phyloP scores from a whole-genome alignment of 2,888 invertebrate genomes.

The Andrena haemorrhoa region DNA sequence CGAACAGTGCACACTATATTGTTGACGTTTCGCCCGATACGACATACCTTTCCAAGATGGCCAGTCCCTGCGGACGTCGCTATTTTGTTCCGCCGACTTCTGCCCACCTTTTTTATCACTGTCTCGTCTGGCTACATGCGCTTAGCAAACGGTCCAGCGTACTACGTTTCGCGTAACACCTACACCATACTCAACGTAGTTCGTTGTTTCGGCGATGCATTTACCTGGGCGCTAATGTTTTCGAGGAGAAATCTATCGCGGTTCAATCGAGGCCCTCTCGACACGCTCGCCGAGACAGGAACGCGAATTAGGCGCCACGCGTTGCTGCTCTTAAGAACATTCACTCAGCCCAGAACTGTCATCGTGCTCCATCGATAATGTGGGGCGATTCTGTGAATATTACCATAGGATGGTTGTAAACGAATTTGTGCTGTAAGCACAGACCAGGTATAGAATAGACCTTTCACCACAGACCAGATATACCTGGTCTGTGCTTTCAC shows the following conservation, averaged over 20 bases:
- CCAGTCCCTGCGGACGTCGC: slow-evolving; percentile 64
- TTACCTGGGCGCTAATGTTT: slow-evolving; percentile 62
- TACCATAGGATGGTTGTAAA: background rate
- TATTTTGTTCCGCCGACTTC: slow-evolving; percentile 49
- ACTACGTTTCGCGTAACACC: slow-evolving; percentile 33
- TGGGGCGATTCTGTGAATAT: background rate
- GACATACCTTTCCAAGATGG: slow-evolving; percentile 82
- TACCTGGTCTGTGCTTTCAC: too few relatives aligned
- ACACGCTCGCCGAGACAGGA: slow-evolving; percentile 25
- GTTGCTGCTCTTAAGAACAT: slow-evolving; percentile 26
- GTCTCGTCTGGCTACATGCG: slow-evolving; percentile 6
- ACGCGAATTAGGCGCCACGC: slow-evolving; percentile 35
- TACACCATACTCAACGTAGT: slow-evolving; percentile 36
- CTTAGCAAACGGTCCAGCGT: slow-evolving; percentile 5
- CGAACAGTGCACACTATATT: slow-evolving; percentile 75
- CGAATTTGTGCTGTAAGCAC: background rate
- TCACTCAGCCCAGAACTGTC: slow-evolving; percentile 5
- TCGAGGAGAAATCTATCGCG: slow-evolving; percentile 42
- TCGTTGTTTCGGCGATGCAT: slow-evolving; percentile 54
- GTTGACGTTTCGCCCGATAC: slow-evolving; percentile 79
- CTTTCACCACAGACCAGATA: too few relatives aligned
- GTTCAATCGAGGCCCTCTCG: slow-evolving; percentile 39
- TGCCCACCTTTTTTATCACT: slow-evolving; percentile 10
- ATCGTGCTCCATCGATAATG: slow-evolving; percentile 18
- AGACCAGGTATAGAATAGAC: too few relatives aligned